phyloP scores from a whole-genome alignment of 2,113 vertebrate species.

The Brachyhypopomus gauderio region DNA sequence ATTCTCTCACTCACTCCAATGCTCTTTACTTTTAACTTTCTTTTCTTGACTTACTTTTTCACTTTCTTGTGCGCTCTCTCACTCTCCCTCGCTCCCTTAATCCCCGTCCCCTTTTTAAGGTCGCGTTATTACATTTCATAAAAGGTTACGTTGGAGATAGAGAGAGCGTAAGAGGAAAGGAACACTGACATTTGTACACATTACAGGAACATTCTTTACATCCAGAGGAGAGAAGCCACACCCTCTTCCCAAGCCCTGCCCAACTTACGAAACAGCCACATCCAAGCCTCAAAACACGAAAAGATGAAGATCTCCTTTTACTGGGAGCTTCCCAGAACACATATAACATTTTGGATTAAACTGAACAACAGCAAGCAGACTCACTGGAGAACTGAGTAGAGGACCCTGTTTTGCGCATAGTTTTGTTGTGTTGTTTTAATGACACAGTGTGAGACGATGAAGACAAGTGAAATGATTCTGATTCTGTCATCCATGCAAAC shows the following conservation, averaged over 20 bases:
- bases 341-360: constrained; percentile 6
- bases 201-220: constrained; percentile 47
- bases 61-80: background rate
- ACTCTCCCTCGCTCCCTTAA: background rate
- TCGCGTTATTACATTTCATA: constrained; percentile 52
- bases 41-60: background rate
- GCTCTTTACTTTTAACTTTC: background rate
- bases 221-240: background rate
- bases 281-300: background rate
- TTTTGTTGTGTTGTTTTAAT: constrained; percentile 1
- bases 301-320: background rate
- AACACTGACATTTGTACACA: constrained; percentile 53
- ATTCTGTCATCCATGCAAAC: too few relatives aligned
- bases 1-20: background rate
- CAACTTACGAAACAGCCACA: background rate
- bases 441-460: background rate
- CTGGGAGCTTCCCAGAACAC: background rate
- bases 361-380: constrained; percentile 5
- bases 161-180: constrained; percentile 39
- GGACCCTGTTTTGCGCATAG: background rate
- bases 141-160: constrained; percentile 54
- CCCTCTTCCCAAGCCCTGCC: background rate
- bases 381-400: background rate
- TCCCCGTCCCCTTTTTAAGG: constrained; percentile 44
- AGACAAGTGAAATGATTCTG: too few relatives aligned